A percentile compares a stretch with the other conserved stretches of the same genome.
phyloP scores from a whole-genome alignment of 1,140 invertebrate genomes.

The Drosophila mojavensis region DNA sequence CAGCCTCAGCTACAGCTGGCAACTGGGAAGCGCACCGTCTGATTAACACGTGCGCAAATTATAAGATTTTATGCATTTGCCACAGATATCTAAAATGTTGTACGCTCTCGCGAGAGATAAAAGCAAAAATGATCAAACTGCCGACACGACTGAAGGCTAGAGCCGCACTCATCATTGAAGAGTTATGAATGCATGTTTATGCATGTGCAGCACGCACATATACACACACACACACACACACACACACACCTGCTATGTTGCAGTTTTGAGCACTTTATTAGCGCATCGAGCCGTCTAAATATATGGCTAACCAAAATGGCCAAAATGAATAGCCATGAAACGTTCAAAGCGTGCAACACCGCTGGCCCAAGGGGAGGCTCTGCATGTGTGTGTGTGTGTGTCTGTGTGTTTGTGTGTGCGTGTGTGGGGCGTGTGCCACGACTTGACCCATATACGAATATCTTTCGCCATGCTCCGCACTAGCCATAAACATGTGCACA shows the following conservation, averaged over 20 bases:
- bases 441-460: conserved; percentile 37
- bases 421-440: conserved; percentile 31
- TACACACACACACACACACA: conserved; percentile 12
- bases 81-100: conserved; percentile 72
- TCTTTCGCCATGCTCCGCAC: conserved; percentile 15
- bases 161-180: conserved; percentile 43
- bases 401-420: conserved; percentile 14
- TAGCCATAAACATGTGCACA: not conserved
- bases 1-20: conserved; percentile 12
- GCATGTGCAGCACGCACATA: conserved; percentile 70
- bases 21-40: conserved; percentile 64
- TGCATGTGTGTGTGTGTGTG: not conserved
- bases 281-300: conserved; percentile 50
- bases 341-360: conserved; percentile 42
- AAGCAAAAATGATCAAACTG: conserved; percentile 70
- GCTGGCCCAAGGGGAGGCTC: conserved; percentile 15
- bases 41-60: conserved; percentile 83
- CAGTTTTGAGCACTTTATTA: conserved; percentile 56
- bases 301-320: conserved; percentile 49
- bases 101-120: conserved; percentile 59
- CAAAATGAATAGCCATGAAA: conserved; percentile 44
- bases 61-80: conserved; percentile 83
- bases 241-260: conserved; percentile 31
- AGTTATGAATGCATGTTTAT: conserved; percentile 72
- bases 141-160: conserved; percentile 38